These are phyloP conservation scores for Ichneumoninae sp. DNA, from an alignment of 2,888 invertebrate species.

Conservation along the genomic window DNA sequence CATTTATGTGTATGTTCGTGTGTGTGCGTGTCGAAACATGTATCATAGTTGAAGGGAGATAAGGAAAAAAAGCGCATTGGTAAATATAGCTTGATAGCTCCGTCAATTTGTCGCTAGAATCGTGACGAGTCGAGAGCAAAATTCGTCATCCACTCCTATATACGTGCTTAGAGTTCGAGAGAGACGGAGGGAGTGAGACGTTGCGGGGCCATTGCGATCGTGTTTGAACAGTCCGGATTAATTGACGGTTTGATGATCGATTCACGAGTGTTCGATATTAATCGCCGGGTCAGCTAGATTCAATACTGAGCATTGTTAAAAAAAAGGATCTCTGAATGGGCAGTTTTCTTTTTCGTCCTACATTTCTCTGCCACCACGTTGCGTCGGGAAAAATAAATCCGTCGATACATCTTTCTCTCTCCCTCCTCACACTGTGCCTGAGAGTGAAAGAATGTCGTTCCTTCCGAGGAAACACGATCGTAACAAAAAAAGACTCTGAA, in stretches of 20 bases:
- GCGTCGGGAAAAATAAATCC: constrained; percentile 11
- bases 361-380: constrained; percentile 32
- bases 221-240: constrained; percentile 20
- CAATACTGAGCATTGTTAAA: neutral
- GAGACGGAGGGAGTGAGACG: neutral
- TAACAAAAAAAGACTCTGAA: neutral
- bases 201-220: constrained; percentile 17
- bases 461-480: neutral
- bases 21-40: neutral
- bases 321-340: neutral
- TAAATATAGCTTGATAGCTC: constrained; percentile 25
- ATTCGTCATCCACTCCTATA: constrained; percentile 19
- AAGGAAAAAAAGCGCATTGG: neutral
- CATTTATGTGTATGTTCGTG: neutral
- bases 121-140: constrained; percentile 1
- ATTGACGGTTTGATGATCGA: constrained; percentile 5
- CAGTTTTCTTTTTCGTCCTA: neutral
- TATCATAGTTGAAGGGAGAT: neutral
- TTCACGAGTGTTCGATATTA: neutral
- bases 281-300: neutral
- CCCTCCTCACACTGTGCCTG: neutral
- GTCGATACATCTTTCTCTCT: neutral
- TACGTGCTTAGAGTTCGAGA: neutral
- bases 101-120: constrained; percentile 19
- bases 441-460: neutral